Conservation (phyloP, 2,888 invertebrate species). For the Ophion ellenae region DNA sequence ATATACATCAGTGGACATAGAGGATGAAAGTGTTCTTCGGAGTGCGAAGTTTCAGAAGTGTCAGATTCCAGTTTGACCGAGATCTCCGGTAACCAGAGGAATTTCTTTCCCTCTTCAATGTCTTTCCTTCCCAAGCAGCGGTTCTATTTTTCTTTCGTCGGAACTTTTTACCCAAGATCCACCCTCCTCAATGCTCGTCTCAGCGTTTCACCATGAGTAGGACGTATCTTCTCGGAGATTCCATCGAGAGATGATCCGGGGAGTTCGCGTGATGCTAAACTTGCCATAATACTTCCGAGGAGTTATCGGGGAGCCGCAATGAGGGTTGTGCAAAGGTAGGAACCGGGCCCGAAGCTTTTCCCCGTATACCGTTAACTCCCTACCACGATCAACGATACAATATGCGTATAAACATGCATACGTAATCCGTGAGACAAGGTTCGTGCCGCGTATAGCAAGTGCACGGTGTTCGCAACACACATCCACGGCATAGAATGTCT, state of each 20-base stretch:
- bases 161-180: constrained; percentile 35
- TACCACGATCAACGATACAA: constrained; percentile 1
- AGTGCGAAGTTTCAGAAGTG: constrained; percentile 32
- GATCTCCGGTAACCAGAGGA: constrained; percentile 9
- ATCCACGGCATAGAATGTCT: constrained; percentile 7
- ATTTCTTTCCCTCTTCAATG: constrained; percentile 31
- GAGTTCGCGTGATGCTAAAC: constrained; percentile 22
- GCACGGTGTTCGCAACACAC: neutral
- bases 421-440: constrained; percentile 5
- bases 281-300: constrained; percentile 40
- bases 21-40: neutral
- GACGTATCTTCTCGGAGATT: constrained; percentile 29
- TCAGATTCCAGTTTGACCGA: constrained; percentile 45
- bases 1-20: neutral
- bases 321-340: neutral
- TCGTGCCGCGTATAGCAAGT: neutral
- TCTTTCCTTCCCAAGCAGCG: neutral
- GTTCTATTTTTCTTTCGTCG: constrained; percentile 52
- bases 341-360: neutral
- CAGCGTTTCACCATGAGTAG: constrained; percentile 18
- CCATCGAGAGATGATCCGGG: constrained; percentile 27
- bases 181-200: neutral
- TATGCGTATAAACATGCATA: constrained; percentile 21
- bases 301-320: too few relatives aligned
- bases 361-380: neutral